Conservation (phyloP, 92 coral and sea anemone genomes). For the Epizoanthus rinbou region DNA sequence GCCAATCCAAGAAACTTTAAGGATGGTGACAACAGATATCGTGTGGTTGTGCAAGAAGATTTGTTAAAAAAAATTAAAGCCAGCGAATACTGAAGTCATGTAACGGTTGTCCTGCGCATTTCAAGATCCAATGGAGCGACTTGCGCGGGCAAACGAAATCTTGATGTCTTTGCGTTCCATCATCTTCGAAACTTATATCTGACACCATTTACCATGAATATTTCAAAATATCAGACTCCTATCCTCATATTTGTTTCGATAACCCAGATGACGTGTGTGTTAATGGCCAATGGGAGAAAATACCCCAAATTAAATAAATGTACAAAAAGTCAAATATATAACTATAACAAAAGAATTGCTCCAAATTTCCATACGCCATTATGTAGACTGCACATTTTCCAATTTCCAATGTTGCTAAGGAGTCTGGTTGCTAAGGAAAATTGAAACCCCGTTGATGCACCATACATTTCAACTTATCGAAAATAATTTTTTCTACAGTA, state of each 20-base stretch:
- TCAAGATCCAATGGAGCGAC: slow-evolving; percentile 25
- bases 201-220: neutral
- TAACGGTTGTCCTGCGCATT: slow-evolving; percentile 35
- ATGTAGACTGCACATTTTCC: too few relatives aligned
- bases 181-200: neutral
- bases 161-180: slow-evolving; percentile 19
- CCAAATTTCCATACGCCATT: too few relatives aligned
- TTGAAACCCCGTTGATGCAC: too few relatives aligned
- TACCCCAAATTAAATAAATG: too few relatives aligned
- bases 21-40: slow-evolving; percentile 6
- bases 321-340: too few relatives aligned
- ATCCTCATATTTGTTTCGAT: neutral
- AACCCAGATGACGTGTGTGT: too few relatives aligned
- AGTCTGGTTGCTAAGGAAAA: too few relatives aligned
- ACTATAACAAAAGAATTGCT: too few relatives aligned
- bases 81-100: slow-evolving; percentile 21
- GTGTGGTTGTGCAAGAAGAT: slow-evolving; percentile 27
- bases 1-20: slow-evolving; percentile 30
- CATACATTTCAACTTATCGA: too few relatives aligned
- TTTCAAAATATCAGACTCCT: neutral
- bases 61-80: neutral
- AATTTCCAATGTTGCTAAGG: too few relatives aligned
- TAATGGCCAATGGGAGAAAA: too few relatives aligned
- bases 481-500: too few relatives aligned
- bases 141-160: neutral